Percentiles rank a stretch among this genome's conserved stretches.
phyloP scores from a whole-genome alignment of 2,888 invertebrate species.

The Caenorhabditis angaria region DNA sequence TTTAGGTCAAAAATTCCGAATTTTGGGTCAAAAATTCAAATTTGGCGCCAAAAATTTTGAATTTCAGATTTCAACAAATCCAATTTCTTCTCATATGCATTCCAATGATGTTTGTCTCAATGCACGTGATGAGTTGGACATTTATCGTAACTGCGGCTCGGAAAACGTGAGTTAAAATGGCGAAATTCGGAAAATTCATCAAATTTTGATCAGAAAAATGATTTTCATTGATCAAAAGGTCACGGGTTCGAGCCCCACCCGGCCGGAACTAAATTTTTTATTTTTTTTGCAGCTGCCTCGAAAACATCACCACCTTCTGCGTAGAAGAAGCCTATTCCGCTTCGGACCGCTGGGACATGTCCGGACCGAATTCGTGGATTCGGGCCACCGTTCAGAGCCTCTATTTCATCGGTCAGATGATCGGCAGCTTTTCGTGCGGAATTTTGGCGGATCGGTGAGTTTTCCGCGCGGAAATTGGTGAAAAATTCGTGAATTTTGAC shows the following conservation, averaged over 20 bases:
- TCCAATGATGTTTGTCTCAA: conserved; percentile 70
- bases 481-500: background rate
- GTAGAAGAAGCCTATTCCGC: conserved; percentile 34
- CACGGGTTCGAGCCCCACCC: background rate
- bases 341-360: conserved; percentile 67
- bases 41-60: too few relatives aligned
- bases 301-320: background rate
- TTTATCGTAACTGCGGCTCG: conserved; percentile 63
- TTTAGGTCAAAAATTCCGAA: too few relatives aligned
- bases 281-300: background rate
- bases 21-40: too few relatives aligned
- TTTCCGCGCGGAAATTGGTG: too few relatives aligned
- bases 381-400: conserved; percentile 68
- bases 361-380: conserved; percentile 61
- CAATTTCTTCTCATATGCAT: conserved; percentile 70
- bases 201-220: conserved; percentile 7
- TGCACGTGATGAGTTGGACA: conserved; percentile 72
- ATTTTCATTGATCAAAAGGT: background rate
- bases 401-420: conserved; percentile 71
- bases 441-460: conserved; percentile 69
- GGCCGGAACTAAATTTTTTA: background rate
- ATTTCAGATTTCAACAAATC: conserved; percentile 41
- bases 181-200: conserved; percentile 6
- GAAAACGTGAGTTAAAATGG: conserved; percentile 30
- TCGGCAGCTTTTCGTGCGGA: conserved; percentile 71